Conservation (phyloP, 2,888 invertebrate genomes). For the Pristionchus fissidentatus region DNA sequence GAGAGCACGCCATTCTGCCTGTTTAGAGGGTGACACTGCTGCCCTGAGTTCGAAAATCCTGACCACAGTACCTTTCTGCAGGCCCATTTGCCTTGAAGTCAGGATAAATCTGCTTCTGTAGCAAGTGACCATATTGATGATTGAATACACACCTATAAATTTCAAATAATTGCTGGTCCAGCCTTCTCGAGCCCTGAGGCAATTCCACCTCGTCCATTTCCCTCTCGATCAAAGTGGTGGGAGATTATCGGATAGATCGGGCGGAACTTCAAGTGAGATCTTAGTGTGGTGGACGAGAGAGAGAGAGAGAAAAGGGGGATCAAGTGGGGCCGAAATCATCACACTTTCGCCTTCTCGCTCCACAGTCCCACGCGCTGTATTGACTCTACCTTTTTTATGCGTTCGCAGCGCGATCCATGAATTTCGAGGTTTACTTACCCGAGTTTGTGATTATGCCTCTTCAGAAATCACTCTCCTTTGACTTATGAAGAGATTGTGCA, state of each 20-base stretch:
- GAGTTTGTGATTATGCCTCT: background rate
- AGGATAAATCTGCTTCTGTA: no score
- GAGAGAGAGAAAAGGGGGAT: background rate
- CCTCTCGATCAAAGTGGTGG: conserved; percentile 38
- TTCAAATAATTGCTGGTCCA: no score
- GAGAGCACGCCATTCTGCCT: no score
- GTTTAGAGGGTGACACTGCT: no score
- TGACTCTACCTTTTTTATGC: background rate
- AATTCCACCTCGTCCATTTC: conserved; percentile 18
- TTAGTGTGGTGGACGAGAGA: conserved; percentile 39
- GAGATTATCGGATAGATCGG: conserved; percentile 51
- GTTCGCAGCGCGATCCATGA: background rate
- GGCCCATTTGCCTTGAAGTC: no score
- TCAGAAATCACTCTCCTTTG: background rate
- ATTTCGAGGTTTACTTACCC: background rate
- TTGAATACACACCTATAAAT: no score
- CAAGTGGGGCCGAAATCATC: conserved; percentile 30
- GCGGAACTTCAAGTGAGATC: conserved; percentile 49
- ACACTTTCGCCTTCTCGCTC: background rate
- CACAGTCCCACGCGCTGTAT: background rate
- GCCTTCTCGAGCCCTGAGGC: conserved; percentile 17
- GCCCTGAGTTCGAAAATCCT: no score
- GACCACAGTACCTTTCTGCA: no score
- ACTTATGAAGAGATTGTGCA: no score
- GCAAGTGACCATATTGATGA: no score